A percentile compares a stretch with the other conserved stretches of the same genome.
These are phyloP conservation scores for Chesias legatella DNA, from an alignment of 2,888 invertebrate genomes.

Conservation along the genomic window DNA sequence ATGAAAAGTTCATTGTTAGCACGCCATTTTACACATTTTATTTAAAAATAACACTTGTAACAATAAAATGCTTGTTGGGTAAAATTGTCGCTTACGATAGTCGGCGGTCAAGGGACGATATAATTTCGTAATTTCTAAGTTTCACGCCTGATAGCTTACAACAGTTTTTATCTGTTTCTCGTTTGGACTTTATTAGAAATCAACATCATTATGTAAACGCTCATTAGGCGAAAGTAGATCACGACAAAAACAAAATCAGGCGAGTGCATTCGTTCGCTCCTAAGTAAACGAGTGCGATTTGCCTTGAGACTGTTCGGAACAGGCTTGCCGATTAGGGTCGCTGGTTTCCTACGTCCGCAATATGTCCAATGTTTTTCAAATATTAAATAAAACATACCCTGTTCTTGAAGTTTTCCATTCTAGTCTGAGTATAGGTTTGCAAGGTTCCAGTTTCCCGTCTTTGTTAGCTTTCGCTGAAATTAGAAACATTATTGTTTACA, in stretches of 20 bases:
- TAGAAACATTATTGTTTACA: slow-evolving; percentile 1
- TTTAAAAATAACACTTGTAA: too few species aligned
- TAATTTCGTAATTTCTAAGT: too few species aligned
- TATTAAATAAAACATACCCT: slow-evolving; percentile 80
- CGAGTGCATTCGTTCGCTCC: slow-evolving; percentile 8
- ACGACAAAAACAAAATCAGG: slow-evolving; percentile 1
- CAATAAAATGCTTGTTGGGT: too few species aligned
- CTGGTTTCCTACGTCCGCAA: too few species aligned
- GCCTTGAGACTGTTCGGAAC: background rate
- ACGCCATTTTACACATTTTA: too few species aligned
- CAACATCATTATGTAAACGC: too few species aligned
- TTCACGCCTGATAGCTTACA: too few species aligned
- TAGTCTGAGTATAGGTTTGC: slow-evolving; percentile 96
- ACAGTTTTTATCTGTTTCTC: too few species aligned
- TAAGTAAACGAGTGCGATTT: slow-evolving; percentile 9
- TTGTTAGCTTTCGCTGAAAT: slow-evolving; percentile 92
- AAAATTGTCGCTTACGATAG: too few species aligned
- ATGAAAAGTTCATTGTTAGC: too few species aligned
- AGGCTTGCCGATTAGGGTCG: background rate
- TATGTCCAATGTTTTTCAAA: background rate
- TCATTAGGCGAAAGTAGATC: background rate
- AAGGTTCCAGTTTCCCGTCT: slow-evolving; percentile 95
- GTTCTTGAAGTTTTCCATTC: slow-evolving; percentile 95
- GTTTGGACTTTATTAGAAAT: too few species aligned
- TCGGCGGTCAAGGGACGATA: too few species aligned